Evolutionary conservation across 2,113 vertebrate genomes (phyloP), one percentile per base, ranked within the genome.

Genomic region (Alces alces): DNA sequence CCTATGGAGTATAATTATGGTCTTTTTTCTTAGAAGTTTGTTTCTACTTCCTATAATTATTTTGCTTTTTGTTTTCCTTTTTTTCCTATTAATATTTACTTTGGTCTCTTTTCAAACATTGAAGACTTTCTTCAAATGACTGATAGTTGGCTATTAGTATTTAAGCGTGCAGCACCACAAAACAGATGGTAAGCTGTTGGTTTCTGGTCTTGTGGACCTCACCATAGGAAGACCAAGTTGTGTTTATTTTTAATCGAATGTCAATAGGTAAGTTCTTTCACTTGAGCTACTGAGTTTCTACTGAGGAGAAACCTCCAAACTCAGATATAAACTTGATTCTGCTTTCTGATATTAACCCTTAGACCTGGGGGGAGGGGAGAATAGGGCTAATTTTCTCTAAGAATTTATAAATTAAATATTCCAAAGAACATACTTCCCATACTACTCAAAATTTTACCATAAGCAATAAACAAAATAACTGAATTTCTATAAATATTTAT

Each of bases 51-150:
- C 33, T 95, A 79, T 33, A 30, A 47, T 85, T 84, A 86, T 90
- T 96, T 89, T 89, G 27, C 47, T 95, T 85, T 17, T 27, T 93
- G 73, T 25, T 50, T 93, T 84, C 57, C 39, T 94, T 86, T 79
- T 47, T 50, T 89, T 91, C 30, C 43, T 73, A 39, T 39, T 13
- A 39, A 39, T 83, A 2, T 58, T 92, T 93, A 28, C 27, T 78
- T 84, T 83, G 17, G 54, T 54, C 39, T 64, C 30, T 86, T 15
- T 55, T 87, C 83, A 47, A 47, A 79, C 33, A 5, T 45, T 80
- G 83, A 91, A 52, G 8, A 23, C 33, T 96, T 94, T 92, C 73
- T 95, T 97, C 89, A 54, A 86, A 83, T 86, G 79, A 9, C 28
- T 83, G 43, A 50, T 57, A 80, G 25, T 47, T 79, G 39, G 13